These are phyloP conservation scores for Lagria hirta DNA, from an alignment of 2,888 invertebrate species.

Conservation along the genomic window DNA sequence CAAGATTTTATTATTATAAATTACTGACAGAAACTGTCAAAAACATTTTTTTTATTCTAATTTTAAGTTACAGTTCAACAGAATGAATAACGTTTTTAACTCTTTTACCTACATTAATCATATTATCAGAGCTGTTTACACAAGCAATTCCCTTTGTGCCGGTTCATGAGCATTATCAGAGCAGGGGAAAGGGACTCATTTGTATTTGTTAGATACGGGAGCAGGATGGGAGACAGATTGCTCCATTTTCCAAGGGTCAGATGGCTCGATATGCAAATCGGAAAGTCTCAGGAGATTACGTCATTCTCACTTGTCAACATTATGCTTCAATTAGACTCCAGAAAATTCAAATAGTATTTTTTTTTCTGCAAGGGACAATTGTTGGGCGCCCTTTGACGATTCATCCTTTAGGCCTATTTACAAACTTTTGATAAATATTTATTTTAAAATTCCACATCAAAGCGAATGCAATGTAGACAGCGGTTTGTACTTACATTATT, in stretches of 20 bases:
- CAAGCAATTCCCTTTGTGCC: constrained; percentile 42
- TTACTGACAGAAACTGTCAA: too few relatives aligned
- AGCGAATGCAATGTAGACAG: constrained; percentile 20
- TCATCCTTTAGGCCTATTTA: constrained; percentile 42
- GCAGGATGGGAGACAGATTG: constrained; percentile 31
- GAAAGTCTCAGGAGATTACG: constrained; percentile 23
- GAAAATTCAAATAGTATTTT: too few relatives aligned
- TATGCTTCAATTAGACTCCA: constrained; percentile 34
- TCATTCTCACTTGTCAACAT: constrained; percentile 28
- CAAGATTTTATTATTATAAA: too few relatives aligned
- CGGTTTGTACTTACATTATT: too few relatives aligned
- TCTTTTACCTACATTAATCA: too few relatives aligned
- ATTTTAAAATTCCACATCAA: constrained; percentile 40
- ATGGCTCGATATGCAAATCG: constrained; percentile 31
- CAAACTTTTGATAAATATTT: constrained; percentile 50
- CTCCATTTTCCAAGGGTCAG: constrained; percentile 19
- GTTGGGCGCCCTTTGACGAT: constrained; percentile 21
- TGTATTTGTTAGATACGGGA: constrained; percentile 44
- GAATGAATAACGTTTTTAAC: too few relatives aligned
- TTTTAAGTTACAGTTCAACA: too few relatives aligned
- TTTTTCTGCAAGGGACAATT: constrained; percentile 29
- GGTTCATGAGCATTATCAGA: constrained; percentile 31
- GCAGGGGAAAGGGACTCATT: constrained; percentile 38
- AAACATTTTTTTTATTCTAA: too few relatives aligned
- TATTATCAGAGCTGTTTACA: constrained; percentile 42